Conservation (phyloP, 2,888 invertebrate genomes). For the Tetragonisca angustula region DNA sequence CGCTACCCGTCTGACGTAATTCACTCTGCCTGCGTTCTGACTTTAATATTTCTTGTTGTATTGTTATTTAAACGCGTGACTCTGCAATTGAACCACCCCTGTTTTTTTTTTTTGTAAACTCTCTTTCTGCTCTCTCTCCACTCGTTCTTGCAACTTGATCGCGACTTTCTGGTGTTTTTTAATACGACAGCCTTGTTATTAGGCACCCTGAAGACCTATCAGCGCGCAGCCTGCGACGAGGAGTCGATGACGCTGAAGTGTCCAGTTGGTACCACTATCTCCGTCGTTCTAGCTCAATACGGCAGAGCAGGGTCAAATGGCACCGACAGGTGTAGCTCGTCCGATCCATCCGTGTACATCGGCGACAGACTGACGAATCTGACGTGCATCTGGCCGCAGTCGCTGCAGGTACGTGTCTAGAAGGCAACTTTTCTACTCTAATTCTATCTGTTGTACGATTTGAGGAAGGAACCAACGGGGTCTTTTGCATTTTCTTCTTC, state of each 20-base stretch:
- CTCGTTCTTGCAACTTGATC: background rate
- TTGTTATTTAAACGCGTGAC: no score
- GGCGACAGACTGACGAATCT: conserved; percentile 85
- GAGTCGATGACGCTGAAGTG: conserved; percentile 94
- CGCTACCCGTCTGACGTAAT: no score
- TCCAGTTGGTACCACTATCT: conserved; percentile 95
- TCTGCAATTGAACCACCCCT: no score
- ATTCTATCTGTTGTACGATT: background rate
- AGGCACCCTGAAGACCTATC: conserved; percentile 95
- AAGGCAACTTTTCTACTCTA: conserved; percentile 24
- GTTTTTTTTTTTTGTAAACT: background rate
- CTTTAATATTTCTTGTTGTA: no score
- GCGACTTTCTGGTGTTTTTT: conserved; percentile 9
- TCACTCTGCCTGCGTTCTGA: no score
- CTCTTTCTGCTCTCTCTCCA: no score
- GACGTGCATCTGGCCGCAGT: conserved; percentile 90
- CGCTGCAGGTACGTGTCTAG: conserved; percentile 89
- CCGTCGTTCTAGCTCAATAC: conserved; percentile 95
- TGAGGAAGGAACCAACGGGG: background rate
- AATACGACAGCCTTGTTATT: conserved; percentile 91
- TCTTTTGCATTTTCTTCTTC: background rate
- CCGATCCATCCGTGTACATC: conserved; percentile 76
- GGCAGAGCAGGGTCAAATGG: conserved; percentile 87
- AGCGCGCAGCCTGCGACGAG: conserved; percentile 96
- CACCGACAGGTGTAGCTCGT: conserved; percentile 85